phyloP scores from a whole-genome alignment of 2,888 invertebrate species.

The Auanema sp. region DNA sequence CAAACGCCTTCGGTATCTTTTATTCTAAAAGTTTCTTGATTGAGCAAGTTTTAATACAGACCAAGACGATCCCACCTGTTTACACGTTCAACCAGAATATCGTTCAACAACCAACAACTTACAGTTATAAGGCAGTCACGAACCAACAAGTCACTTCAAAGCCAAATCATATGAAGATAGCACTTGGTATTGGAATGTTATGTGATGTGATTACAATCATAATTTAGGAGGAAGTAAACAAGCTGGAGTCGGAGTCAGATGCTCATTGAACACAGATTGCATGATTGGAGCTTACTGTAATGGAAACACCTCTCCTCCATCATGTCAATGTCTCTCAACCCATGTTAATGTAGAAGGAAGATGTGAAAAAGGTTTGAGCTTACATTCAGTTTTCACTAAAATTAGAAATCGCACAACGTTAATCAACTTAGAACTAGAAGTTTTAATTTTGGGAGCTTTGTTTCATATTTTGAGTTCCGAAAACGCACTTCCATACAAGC shows the following conservation, averaged over 20 bases:
- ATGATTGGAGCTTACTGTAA: slow-evolving; percentile 64
- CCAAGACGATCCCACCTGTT: too few species aligned
- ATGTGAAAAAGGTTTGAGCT: slow-evolving; percentile 59
- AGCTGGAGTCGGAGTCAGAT: slow-evolving; percentile 58
- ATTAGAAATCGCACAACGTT: not conserved
- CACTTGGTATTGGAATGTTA: slow-evolving; percentile 22
- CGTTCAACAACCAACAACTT: not conserved
- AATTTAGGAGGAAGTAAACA: slow-evolving; percentile 48
- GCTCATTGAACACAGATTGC: slow-evolving; percentile 62
- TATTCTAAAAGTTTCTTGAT: too few species aligned
- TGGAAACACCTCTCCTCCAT: slow-evolving; percentile 59
- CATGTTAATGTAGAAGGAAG: slow-evolving; percentile 61
- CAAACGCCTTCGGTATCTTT: too few species aligned
- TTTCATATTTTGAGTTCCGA: slow-evolving; percentile 4
- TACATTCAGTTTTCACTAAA: not conserved
- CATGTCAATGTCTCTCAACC: slow-evolving; percentile 63
- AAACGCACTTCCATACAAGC: not conserved
- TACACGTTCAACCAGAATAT: too few species aligned
- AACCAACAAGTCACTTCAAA: slow-evolving; percentile 27
- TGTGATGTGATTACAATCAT: not conserved
- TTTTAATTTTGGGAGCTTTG: not conserved
- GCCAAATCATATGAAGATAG: slow-evolving; percentile 43
- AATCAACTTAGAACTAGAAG: not conserved
- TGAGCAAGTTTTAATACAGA: too few species aligned
- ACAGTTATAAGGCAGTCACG: slow-evolving; percentile 2